Evolutionary conservation across 2,888 invertebrate species (phyloP), one percentile per base, ranked within the genome.

Genomic region (Coenonympha arcania): DNA sequence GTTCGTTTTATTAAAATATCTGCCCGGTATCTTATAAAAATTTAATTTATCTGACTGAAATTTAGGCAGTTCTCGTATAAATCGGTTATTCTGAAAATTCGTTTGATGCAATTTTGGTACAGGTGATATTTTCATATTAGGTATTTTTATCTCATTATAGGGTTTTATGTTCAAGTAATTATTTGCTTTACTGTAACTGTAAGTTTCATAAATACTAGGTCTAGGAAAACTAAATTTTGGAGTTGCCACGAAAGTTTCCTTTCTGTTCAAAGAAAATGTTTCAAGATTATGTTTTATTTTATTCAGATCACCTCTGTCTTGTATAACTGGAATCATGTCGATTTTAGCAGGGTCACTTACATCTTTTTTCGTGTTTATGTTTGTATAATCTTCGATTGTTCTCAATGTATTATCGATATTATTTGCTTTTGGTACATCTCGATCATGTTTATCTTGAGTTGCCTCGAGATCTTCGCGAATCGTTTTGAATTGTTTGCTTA

Each of bases 241-340:
- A 1, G 67, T 42, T 1, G 59, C 54, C 8, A 62, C 57, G 16
- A 64, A 56, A 0, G 66, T 66, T 37, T 63, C 58, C 16, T 55
- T 57, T 48, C 62, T 57, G 0, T 47, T 24, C 63, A 74, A 59
- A n/a, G 47, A 53, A 31, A 70, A 69, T 2, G 63, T 26, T 5
- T 66, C 62, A 1, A 74, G 16, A 0, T 51, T 54, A 19, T 60
- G 59, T 52, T 60, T 71, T 0, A 68, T 51, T 4, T 19, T 36
- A 3, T 42, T 28, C 1, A 43, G 33, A 2, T 59, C 39, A 1
- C 50, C 42, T 22, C 44, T 52, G 11, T 42, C 45, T 36, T 44
- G 48, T 11, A 46, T 20, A 20, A 37, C 33, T 6, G 41, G 48
- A 26, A 44, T 26, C 8, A 18, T 24, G 6, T 34, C n/a, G n/a